A percentile compares a stretch with the other conserved stretches of the same genome.
Evolutionary conservation across 2,888 invertebrate species (phyloP).

Genomic region (Aspidiotus destructor): DNA sequence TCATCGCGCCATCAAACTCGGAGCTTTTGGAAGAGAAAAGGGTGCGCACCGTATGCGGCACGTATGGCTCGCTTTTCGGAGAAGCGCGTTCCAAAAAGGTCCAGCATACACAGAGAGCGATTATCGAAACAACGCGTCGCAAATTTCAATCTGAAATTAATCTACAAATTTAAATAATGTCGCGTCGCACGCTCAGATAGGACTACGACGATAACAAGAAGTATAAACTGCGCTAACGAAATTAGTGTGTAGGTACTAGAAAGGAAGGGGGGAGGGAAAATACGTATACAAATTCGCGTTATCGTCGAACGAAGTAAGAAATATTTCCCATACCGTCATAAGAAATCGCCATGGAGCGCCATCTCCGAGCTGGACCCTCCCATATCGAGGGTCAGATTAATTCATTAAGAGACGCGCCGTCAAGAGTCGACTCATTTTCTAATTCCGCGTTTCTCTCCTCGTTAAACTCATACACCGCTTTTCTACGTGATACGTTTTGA

Average conservation of each 20-base stretch:
- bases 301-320: background rate
- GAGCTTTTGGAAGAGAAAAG: background rate
- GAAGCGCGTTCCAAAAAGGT: background rate
- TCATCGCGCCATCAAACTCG: background rate
- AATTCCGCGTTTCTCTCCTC: conserved; percentile 20
- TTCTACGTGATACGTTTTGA: conserved; percentile 11
- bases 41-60: background rate
- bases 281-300: background rate
- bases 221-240: background rate
- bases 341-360: conserved; percentile 10
- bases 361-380: conserved; percentile 18
- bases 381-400: conserved; percentile 32
- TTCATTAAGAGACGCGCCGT: conserved; percentile 31
- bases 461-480: background rate
- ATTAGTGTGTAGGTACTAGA: too few species aligned
- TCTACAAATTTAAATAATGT: conserved; percentile 30
- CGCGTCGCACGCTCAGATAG: conserved; percentile 15
- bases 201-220: conserved; percentile 1
- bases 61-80: too few species aligned
- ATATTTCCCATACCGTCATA: conserved; percentile 1
- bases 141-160: conserved; percentile 39
- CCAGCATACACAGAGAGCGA: conserved; percentile 25
- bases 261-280: too few species aligned
- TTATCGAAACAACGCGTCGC: conserved; percentile 5
- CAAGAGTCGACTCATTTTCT: conserved; percentile 23